phyloP scores from a whole-genome alignment of 2,113 vertebrate genomes.

The Ochotona princeps region DNA sequence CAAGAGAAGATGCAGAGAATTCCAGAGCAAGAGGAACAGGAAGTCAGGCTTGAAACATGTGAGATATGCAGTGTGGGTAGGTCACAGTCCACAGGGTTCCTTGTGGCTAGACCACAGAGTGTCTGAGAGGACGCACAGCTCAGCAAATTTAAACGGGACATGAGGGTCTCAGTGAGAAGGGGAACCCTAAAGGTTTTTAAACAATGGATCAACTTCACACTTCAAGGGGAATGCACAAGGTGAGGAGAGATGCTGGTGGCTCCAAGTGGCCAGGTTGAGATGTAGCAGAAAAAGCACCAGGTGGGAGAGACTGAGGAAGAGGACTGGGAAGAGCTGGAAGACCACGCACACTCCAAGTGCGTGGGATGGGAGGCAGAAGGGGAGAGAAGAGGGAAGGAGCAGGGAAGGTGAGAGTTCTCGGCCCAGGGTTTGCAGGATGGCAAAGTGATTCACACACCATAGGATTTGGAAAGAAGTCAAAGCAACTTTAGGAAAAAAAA shows the following conservation, averaged over 20 bases:
- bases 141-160: neutral
- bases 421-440: neutral
- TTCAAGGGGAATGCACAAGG: neutral
- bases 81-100: no score
- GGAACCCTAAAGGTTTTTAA: neutral
- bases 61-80: no score
- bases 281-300: neutral
- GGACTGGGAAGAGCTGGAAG: neutral
- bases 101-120: neutral
- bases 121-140: neutral
- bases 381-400: neutral
- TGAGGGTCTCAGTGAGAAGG: neutral
- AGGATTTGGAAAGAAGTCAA: neutral
- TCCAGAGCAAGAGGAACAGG: neutral
- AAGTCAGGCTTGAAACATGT: neutral
- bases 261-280: neutral
- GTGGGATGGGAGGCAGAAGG: accelerated
- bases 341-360: accelerated
- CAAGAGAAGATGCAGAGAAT: neutral
- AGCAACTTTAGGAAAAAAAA: no score
- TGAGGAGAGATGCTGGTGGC: neutral
- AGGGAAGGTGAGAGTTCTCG: neutral
- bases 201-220: neutral
- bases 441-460: accelerated
- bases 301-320: neutral